Conservation (phyloP, 64 coral and sea anemone genomes). For the Astreopora myriophthalma region DNA sequence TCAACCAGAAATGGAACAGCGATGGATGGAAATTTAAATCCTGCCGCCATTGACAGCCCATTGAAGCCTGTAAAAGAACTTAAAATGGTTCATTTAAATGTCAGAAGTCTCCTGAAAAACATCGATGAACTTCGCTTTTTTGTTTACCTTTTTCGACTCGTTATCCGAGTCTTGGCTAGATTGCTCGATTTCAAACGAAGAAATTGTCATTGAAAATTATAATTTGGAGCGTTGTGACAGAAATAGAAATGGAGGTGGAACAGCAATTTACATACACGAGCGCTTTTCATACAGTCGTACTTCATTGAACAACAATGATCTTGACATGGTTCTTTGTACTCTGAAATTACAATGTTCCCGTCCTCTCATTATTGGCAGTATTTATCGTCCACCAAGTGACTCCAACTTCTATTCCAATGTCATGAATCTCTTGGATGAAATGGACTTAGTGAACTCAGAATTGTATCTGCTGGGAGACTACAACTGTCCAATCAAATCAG, state of each 20-base stretch:
- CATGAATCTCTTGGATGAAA: slow-evolving; percentile 7
- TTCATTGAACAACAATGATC: neutral
- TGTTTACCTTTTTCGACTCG: too few species aligned
- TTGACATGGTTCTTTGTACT: slow-evolving; percentile 1
- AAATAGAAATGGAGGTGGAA: slow-evolving; percentile 38
- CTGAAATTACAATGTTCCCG: neutral
- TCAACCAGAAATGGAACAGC: neutral
- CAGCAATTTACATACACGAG: slow-evolving; percentile 29
- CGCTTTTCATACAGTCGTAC: neutral
- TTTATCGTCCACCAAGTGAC: slow-evolving; percentile 46
- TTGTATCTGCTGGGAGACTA: slow-evolving; percentile 38
- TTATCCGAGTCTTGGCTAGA: slow-evolving; percentile 55
- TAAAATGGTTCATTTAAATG: slow-evolving; percentile 54
- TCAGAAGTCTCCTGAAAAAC: slow-evolving; percentile 43
- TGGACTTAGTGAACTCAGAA: slow-evolving; percentile 28
- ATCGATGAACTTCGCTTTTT: slow-evolving; percentile 48
- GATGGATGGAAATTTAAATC: neutral
- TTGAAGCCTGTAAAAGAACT: slow-evolving; percentile 35
- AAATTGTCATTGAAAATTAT: slow-evolving; percentile 26
- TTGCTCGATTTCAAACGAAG: slow-evolving; percentile 40
- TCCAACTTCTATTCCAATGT: slow-evolving; percentile 21
- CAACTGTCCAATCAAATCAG: slow-evolving; percentile 27
- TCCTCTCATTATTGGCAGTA: neutral
- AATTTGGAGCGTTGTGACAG: slow-evolving; percentile 18
- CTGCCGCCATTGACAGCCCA: neutral